Conservation (phyloP, 2,113 vertebrate genomes). For the Pedionomus torquatus region DNA sequence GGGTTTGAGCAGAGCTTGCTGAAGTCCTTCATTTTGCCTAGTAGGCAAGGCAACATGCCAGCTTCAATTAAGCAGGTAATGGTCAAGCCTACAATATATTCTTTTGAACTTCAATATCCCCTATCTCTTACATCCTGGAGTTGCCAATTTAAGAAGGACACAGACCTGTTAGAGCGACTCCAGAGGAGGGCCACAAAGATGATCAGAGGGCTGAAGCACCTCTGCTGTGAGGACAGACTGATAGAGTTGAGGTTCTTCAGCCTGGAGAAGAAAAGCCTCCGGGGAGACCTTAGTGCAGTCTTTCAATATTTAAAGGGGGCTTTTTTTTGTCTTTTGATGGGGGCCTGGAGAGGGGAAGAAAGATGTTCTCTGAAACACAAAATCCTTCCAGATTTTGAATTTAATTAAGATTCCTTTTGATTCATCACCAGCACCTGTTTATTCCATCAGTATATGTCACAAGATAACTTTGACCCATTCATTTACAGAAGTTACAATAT, state of each 20-base stretch:
- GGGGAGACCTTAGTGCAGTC: too few relatives aligned
- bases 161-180: not conserved
- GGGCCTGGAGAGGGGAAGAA: not conserved
- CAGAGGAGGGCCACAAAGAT: not conserved
- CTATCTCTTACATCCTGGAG: not conserved
- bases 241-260: not conserved
- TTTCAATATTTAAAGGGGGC: too few relatives aligned
- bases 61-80: not conserved
- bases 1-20: not conserved
- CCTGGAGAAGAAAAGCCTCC: too few relatives aligned
- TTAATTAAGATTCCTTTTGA: not conserved
- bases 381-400: not conserved
- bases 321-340: not conserved
- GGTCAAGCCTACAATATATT: not conserved
- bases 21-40: not conserved
- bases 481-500: not conserved
- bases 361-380: not conserved
- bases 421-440: not conserved
- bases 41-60: not conserved
- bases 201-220: not conserved
- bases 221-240: not conserved
- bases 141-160: not conserved
- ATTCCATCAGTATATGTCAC: not conserved
- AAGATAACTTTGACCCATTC: not conserved
- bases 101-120: not conserved